Conservation (phyloP, 2,797 vertebrate genomes). For the Poeciliopsis infans region DNA sequence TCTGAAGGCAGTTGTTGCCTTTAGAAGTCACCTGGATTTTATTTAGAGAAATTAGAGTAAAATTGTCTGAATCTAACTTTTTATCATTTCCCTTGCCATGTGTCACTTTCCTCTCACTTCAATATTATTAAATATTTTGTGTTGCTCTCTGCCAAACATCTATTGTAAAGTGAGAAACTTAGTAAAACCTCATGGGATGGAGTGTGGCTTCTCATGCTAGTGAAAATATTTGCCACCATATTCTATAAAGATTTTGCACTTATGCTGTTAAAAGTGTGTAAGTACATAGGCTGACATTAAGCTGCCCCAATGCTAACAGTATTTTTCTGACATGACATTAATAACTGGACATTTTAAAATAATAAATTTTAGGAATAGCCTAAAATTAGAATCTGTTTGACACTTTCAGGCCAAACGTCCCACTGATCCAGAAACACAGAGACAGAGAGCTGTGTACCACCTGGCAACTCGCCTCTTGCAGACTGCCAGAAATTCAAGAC, state of each 20-base stretch:
- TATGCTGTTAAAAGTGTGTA: not conserved
- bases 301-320: not conserved
- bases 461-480: conserved; percentile 90
- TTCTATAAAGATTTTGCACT: not conserved
- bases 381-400: conserved; percentile 18
- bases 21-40: not conserved
- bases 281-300: not conserved
- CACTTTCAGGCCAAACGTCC: conserved; percentile 84
- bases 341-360: conserved; percentile 15
- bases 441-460: conserved; percentile 85
- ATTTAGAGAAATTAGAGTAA: not conserved
- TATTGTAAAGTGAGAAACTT: not conserved
- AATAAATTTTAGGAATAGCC: conserved; percentile 15
- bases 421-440: conserved; percentile 82
- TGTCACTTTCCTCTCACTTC: not conserved
- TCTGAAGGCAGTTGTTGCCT: not conserved
- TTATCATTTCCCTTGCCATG: not conserved
- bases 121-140: not conserved
- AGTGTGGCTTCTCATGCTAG: not conserved
- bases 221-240: not conserved
- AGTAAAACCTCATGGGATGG: not conserved
- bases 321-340: not conserved
- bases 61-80: not conserved
- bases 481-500: conserved; percentile 89
- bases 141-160: not conserved